Evolutionary conservation across 2,797 vertebrate species (phyloP).

Genomic region (Leptoclinus maculatus): DNA sequence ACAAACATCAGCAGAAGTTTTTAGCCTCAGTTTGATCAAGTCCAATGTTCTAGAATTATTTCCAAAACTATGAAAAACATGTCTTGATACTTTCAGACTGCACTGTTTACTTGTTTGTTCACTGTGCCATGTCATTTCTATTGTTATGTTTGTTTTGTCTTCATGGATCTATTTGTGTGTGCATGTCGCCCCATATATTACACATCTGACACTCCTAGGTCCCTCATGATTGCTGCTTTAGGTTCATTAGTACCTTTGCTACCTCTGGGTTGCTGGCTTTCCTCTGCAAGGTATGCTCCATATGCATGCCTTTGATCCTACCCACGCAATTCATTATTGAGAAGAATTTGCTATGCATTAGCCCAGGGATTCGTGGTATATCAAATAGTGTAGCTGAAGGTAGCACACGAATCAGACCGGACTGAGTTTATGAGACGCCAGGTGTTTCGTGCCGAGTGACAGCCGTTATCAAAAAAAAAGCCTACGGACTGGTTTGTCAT

Average conservation of each 20-base stretch:
- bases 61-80: not conserved
- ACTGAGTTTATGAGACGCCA: slow-evolving; percentile 26
- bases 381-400: slow-evolving; percentile 57
- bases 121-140: not conserved
- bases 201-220: slow-evolving; percentile 45
- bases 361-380: slow-evolving; percentile 62
- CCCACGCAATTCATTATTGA: slow-evolving; percentile 78
- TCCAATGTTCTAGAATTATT: not conserved
- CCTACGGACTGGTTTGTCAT: slow-evolving; percentile 9
- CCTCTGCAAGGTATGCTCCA: slow-evolving; percentile 67
- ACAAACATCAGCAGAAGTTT: not conserved
- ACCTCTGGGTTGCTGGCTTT: slow-evolving; percentile 53
- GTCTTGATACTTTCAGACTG: not conserved
- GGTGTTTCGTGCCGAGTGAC: slow-evolving; percentile 33
- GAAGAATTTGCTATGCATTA: slow-evolving; percentile 76
- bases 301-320: slow-evolving; percentile 79
- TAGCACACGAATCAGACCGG: slow-evolving; percentile 52
- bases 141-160: not conserved
- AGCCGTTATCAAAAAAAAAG: slow-evolving; percentile 30
- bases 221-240: slow-evolving; percentile 58
- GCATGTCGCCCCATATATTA: slow-evolving; percentile 16
- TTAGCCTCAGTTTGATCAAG: not conserved
- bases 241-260: slow-evolving; percentile 67
- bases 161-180: slow-evolving; percentile 10
- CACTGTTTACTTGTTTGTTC: not conserved